Evolutionary conservation across 2,888 invertebrate species (phyloP).

Genomic region (Agriopis marginaria): DNA sequence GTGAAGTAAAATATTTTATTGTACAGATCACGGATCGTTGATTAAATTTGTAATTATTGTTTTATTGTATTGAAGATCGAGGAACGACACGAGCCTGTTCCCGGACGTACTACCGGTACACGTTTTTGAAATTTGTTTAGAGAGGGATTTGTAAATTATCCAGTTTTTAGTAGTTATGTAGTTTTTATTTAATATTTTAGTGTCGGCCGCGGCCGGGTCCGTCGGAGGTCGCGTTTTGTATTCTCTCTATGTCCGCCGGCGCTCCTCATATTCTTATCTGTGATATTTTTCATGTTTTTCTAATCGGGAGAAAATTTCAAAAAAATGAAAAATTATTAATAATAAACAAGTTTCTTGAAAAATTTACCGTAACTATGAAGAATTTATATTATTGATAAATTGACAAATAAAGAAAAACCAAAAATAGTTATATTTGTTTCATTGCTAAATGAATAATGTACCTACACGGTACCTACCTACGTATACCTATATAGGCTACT

Average conservation of each 20-base stretch:
- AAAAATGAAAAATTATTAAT: conserved; percentile 76
- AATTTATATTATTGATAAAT: conserved; percentile 64
- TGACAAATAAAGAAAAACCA: conserved; percentile 79
- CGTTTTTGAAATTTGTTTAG: conserved; percentile 67
- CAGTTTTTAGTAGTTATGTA: conserved; percentile 68
- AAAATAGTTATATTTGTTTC: conserved; percentile 51
- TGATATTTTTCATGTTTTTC: conserved; percentile 71
- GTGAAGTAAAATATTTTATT: conserved; percentile 61
- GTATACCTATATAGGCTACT: too few relatives aligned
- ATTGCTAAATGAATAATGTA: conserved; percentile 39
- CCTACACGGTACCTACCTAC: too few relatives aligned
- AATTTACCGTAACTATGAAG: conserved; percentile 72
- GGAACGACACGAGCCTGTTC: conserved; percentile 33
- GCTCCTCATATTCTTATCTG: conserved; percentile 66
- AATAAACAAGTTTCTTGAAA: conserved; percentile 63
- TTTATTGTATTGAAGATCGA: conserved; percentile 50
- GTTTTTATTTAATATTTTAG: conserved; percentile 77
- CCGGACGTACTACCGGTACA: conserved; percentile 31
- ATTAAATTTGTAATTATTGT: conserved; percentile 65
- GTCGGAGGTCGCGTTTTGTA: conserved; percentile 76
- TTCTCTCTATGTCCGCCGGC: conserved; percentile 62
- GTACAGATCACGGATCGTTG: conserved; percentile 65
- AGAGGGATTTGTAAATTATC: conserved; percentile 72
- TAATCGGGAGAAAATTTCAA: conserved; percentile 61
- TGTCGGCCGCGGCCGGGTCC: conserved; percentile 71